A percentile compares a stretch with the other conserved stretches of the same genome.
Evolutionary conservation across 2,113 vertebrate genomes (phyloP).

Genomic region (Gobiocypris rarus): DNA sequence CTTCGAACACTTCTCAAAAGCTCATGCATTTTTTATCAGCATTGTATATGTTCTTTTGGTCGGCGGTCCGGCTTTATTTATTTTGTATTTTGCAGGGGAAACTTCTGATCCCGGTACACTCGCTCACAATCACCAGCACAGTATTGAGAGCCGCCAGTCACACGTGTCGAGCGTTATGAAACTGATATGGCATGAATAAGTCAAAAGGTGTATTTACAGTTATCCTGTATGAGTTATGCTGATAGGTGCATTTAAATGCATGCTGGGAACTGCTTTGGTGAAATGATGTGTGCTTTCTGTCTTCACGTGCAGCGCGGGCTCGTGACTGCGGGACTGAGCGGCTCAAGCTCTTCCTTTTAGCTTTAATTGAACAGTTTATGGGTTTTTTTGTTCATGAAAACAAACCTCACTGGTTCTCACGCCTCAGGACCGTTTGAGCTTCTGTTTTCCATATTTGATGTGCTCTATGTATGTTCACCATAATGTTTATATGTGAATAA

Average conservation of each 20-base stretch:
- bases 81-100: slow-evolving; percentile 40
- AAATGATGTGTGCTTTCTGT: neutral
- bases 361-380: too few relatives aligned
- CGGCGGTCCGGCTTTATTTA: slow-evolving; percentile 14
- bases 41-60: slow-evolving; percentile 25
- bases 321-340: neutral
- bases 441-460: too few relatives aligned
- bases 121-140: slow-evolving; percentile 51
- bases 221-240: neutral
- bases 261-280: neutral
- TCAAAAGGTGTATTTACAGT: slow-evolving; percentile 37
- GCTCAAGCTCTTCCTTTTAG: neutral
- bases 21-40: slow-evolving; percentile 59
- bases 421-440: too few relatives aligned
- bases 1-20: slow-evolving; percentile 41
- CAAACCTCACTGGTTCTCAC: too few relatives aligned
- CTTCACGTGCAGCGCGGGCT: neutral
- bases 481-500: too few relatives aligned
- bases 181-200: slow-evolving; percentile 61
- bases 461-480: too few relatives aligned
- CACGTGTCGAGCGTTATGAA: slow-evolving; percentile 41
- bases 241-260: neutral
- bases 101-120: slow-evolving; percentile 48
- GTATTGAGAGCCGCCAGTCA: slow-evolving; percentile 57
- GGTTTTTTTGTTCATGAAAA: too few relatives aligned